Percentiles rank a stretch among this genome's conserved stretches.
phyloP scores from a whole-genome alignment of 2,797 vertebrate genomes.

The Poecilia wingei region DNA sequence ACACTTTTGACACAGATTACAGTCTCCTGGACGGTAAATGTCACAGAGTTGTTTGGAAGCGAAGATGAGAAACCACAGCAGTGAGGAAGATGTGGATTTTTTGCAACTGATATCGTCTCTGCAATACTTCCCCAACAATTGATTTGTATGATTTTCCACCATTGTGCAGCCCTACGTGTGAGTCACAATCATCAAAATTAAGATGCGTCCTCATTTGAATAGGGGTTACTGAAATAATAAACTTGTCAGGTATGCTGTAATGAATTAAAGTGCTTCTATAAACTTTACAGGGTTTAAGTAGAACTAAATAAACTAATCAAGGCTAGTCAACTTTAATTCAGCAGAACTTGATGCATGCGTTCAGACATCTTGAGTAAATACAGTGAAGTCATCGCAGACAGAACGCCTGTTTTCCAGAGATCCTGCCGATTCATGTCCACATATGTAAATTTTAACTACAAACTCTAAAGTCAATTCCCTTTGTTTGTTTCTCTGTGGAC shows the following conservation, averaged over 20 bases:
- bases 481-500: constrained; percentile 40
- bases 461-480: constrained; percentile 63
- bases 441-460: constrained; percentile 45
- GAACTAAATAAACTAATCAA: not conserved
- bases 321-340: not conserved
- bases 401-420: constrained; percentile 28
- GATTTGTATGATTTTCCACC: not conserved
- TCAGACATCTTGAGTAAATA: not conserved
- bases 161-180: not conserved
- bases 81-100: not conserved
- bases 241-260: not conserved
- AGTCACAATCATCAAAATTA: not conserved
- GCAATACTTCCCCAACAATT: not conserved
- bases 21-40: not conserved
- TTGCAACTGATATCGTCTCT: not conserved
- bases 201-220: not conserved
- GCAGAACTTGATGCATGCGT: not conserved
- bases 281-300: not conserved
- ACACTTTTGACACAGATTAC: not conserved
- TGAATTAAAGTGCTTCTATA: not conserved
- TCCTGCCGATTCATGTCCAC: constrained; percentile 43
- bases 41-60: not conserved
- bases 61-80: not conserved
- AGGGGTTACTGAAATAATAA: not conserved
- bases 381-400: not conserved